Evolutionary conservation across 2,113 vertebrate genomes (phyloP).

Genomic region (Elephas maximus): DNA sequence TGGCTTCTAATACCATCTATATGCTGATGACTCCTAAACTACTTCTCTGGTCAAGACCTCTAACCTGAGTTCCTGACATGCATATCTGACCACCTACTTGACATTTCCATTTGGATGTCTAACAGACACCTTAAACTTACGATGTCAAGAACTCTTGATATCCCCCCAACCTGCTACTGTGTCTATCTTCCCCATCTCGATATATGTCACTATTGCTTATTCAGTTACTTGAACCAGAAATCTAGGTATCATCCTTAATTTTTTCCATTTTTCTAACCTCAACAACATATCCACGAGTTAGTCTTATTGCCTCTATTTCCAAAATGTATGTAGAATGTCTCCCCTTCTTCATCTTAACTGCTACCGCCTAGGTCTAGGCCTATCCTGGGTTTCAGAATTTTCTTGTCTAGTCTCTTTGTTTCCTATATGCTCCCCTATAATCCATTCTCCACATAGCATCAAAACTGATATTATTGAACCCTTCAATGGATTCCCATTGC

Average conservation of each 20-base stretch:
- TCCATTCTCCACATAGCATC: neutral
- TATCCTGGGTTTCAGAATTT: slow-evolving; percentile 16
- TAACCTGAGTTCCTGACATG: neutral
- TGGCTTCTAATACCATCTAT: neutral
- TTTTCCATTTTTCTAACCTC: neutral
- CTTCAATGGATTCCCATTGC: neutral
- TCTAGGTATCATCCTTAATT: slow-evolving; percentile 23
- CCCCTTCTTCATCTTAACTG: slow-evolving; percentile 25
- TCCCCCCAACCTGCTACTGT: neutral
- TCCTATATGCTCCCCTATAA: neutral
- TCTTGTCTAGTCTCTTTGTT: neutral
- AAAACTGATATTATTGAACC: slow-evolving; percentile 47
- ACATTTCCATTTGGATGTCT: slow-evolving; percentile 26
- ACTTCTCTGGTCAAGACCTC: slow-evolving; percentile 32
- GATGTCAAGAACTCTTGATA: slow-evolving; percentile 7
- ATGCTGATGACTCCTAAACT: slow-evolving; percentile 27
- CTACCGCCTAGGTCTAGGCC: neutral
- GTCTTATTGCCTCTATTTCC: neutral
- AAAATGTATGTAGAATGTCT: slow-evolving; percentile 50
- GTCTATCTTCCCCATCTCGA: neutral
- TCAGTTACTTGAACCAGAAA: neutral
- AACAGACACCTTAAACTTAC: slow-evolving; percentile 22
- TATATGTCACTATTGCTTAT: slow-evolving; percentile 17
- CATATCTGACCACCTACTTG: neutral
- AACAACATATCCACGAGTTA: slow-evolving; percentile 24